Base-by-base conservation (phyloP, 1,140 invertebrate genomes). In the Lethocerus indicus region DNA sequence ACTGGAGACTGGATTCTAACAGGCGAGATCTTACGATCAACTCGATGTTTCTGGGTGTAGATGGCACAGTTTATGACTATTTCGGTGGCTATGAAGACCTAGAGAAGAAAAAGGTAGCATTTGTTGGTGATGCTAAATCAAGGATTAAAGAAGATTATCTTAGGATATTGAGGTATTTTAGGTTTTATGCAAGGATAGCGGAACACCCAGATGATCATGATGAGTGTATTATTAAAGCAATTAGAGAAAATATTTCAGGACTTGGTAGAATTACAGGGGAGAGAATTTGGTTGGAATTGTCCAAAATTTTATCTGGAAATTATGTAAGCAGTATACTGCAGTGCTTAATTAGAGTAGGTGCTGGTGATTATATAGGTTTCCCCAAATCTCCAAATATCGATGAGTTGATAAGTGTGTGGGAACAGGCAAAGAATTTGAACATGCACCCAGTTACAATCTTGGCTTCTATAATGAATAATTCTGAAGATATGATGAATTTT, bases 81-180 rank as follows among this genome's bases (percentile, higher is more conserved):
- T 98, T 96, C 62, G 84, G 79, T 74, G 96, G 96, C 1, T 84
- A 82, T 63, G 81, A 95, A 53, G 93, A 99, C 72, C 66, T 99
- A 26, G 66, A 82, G 58, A 76, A 83, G 0, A 71, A 71, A 55
- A 74, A 71, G 57, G 68, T 99, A 26, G 69, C 69, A 32, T 99
- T 99, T 78, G 96, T 99, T 49, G 96, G 95, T 3, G 74, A 91
- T 67, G 67, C 94, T 5, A 71, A 65, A 48, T 69, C 70, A 13
- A 76, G 96, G 61, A 95, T 99, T 44, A 76, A 85, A 61, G 95
- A 99, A 72, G 96, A 99, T 70, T 99, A 84, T 69, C 70, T 99
- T 1, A 71, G 96, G 59, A 98, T 98, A 58, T 68, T 99, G 40
- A 77, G 87, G 77, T 83, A 61, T 47, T 71, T 66, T 47, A 76